Base-by-base conservation (phyloP, 2,888 invertebrate species). In the Acrobasis suavella region DNA sequence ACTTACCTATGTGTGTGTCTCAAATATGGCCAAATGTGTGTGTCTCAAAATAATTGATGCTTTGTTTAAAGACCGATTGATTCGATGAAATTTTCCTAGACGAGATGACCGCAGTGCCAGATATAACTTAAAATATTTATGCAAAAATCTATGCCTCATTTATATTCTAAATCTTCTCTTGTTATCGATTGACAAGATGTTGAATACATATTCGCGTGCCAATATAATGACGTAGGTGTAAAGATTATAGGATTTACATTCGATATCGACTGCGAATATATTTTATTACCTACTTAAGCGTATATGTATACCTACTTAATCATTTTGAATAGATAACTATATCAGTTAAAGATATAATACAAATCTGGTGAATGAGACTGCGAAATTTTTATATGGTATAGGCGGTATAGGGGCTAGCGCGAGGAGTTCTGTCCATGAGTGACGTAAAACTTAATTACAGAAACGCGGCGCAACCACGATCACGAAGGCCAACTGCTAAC, bases 401-500 rank as follows among this genome's bases (percentile, higher is more conserved):
- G 22, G 89, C 79, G 81, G 80, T 76, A 80, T 79, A 85, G 89
- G 87, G 90, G 90, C 91, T 89, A 87, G 82, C 78, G 84, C 81
- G 77, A 86, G 91, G 89, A 87, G 89, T 82, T 83, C 87, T 80
- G 78, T 86, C 84, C 80, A 82, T 80, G 86, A 85, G 86, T 90
- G 91, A 91, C 90, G 91, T 82, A 89, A 89, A 89, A 89, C 86
- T 89, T 90, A 89, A 91, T 91, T 90, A 91, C 89, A 89, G 85
- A 87, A 90, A 77, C 86, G 85, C 81, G 82, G 81, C 81, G 78
- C 81, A 81, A 79, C 84, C 83, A 80, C 83, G 82, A 78, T 78
- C 82, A 82, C 82, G 88, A 86, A 88, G 87, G 87, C 84, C 88
- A 78, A 78, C 83, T 65, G 79, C 86, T 86, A 87, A 86, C 86